Percentiles rank a stretch among this genome's conserved stretches.
Evolutionary conservation across 1,140 invertebrate species (phyloP).

Genomic region (Trigoniulus corallinus): DNA sequence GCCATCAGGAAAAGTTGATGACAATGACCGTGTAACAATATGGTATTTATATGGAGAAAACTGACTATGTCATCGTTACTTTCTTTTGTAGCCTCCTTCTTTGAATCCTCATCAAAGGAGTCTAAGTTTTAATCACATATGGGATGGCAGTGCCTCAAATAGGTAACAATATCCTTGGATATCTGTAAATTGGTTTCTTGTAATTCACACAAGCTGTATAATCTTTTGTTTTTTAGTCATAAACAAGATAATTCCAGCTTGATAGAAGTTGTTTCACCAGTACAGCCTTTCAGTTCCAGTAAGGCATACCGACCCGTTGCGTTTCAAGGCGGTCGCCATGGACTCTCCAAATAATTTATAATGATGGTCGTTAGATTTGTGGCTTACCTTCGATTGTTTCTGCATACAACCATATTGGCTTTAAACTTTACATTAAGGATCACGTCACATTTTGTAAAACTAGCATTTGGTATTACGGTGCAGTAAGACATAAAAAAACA

Average conservation of each 20-base stretch:
- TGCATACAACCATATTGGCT: too few species aligned
- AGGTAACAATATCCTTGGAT: not conserved
- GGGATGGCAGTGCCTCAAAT: not conserved
- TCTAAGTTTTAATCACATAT: not conserved
- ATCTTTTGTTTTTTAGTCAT: not conserved
- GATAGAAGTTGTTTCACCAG: too few species aligned
- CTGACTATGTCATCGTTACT: not conserved
- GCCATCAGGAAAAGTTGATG: not conserved
- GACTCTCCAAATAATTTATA: too few species aligned
- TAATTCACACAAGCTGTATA: not conserved
- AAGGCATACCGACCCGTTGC: not conserved
- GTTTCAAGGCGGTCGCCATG: not conserved
- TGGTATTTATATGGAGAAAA: not conserved
- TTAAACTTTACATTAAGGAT: too few species aligned
- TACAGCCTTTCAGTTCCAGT: not conserved
- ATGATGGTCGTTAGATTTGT: too few species aligned
- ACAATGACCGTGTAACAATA: not conserved
- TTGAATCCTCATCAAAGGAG: not conserved
- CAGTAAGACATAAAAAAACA: too few species aligned
- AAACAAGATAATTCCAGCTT: not conserved
- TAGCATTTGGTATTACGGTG: too few species aligned
- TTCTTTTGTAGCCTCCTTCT: not conserved
- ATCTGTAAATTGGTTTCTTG: not conserved
- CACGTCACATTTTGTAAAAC: too few species aligned
- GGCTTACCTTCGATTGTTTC: too few species aligned